phyloP scores from a whole-genome alignment of 2,797 vertebrate genomes.

The Poeciliopsis infans region DNA sequence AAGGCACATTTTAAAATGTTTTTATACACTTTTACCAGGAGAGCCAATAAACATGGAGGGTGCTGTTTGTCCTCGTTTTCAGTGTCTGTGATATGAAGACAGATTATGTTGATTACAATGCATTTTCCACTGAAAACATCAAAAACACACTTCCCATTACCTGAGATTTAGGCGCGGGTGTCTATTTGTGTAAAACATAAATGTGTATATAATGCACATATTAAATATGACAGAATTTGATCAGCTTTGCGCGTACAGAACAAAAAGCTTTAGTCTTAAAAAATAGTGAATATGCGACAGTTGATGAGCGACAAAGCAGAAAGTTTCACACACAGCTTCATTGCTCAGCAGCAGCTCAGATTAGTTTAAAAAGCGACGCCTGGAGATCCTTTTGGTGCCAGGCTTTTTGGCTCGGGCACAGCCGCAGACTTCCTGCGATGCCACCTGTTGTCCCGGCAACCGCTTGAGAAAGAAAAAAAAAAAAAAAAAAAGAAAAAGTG shows the following conservation, averaged over 20 bases:
- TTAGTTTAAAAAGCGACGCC: not conserved
- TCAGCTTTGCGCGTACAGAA: not conserved
- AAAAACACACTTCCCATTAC: not conserved
- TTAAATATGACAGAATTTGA: not conserved
- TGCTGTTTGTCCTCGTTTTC: not conserved
- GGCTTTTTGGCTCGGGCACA: not conserved
- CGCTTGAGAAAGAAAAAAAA: too few relatives aligned
- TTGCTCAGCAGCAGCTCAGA: not conserved
- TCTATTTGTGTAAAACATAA: not conserved
- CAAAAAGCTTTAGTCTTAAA: not conserved
- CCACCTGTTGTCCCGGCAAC: slow-evolving; percentile 3
- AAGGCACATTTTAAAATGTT: not conserved
- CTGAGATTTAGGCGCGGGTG: not conserved
- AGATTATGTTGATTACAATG: not conserved
- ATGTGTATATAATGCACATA: not conserved
- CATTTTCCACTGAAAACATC: not conserved
- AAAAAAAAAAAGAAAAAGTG: too few relatives aligned
- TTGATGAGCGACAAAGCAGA: not conserved
- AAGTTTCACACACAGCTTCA: not conserved
- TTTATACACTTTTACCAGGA: not conserved
- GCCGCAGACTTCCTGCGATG: not conserved
- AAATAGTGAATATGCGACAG: not conserved
- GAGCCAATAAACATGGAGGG: not conserved
- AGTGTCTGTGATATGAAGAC: not conserved
- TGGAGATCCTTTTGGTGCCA: not conserved